Evolutionary conservation across 2,113 vertebrate species (phyloP).

Genomic region (Callospermophilus lateralis): DNA sequence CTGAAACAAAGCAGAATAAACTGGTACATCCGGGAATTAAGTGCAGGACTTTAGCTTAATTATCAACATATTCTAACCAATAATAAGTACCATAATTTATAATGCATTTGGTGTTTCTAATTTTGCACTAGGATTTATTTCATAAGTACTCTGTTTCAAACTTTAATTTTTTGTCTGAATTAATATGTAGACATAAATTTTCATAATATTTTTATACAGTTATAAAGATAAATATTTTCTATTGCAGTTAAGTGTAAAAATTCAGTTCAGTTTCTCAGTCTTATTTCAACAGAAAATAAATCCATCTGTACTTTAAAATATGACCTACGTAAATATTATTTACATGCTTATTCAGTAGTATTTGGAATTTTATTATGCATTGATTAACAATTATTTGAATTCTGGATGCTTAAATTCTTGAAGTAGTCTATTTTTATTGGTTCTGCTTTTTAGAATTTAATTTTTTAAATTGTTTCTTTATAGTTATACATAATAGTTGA

Average conservation of each 20-base stretch:
- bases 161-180: conserved; percentile 5
- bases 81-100: conserved; percentile 48
- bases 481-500: too few species aligned
- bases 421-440: background rate
- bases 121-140: conserved; percentile 52
- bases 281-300: background rate
- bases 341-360: background rate
- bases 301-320: background rate
- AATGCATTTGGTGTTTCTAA: conserved; percentile 58
- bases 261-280: background rate
- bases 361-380: background rate
- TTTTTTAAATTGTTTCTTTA: too few species aligned
- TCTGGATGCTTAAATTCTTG: background rate
- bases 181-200: background rate
- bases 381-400: background rate
- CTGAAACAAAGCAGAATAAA: conserved; percentile 69
- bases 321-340: background rate
- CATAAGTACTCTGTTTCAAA: background rate
- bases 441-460: background rate
- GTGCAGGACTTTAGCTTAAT: conserved; percentile 73
- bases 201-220: background rate
- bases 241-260: background rate
- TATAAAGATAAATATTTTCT: background rate
- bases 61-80: conserved; percentile 59
- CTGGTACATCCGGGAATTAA: conserved; percentile 66